phyloP scores from a whole-genome alignment of 2,113 vertebrate genomes.

The Neopipo cinnamomea region DNA sequence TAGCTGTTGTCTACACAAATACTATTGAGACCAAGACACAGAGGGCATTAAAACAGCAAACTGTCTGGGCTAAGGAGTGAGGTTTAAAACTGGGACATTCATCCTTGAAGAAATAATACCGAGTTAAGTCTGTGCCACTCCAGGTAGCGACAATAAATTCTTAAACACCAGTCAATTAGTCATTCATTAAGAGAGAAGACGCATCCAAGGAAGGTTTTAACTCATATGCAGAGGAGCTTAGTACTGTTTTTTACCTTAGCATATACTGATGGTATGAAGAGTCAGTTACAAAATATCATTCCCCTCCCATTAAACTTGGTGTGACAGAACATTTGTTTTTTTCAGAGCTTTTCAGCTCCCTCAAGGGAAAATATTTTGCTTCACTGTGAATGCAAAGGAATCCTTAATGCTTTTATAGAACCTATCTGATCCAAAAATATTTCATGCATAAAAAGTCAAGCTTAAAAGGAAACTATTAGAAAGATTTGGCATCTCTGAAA shows the following conservation, averaged over 20 bases:
- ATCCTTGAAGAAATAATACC: neutral
- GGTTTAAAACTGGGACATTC: neutral
- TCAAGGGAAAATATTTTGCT: neutral
- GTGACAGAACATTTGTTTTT: neutral
- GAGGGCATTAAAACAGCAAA: neutral
- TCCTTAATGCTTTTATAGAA: neutral
- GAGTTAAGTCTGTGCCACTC: neutral
- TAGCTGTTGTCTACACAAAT: neutral
- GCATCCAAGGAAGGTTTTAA: neutral
- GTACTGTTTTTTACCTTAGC: neutral
- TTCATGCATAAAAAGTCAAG: neutral
- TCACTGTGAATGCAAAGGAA: neutral
- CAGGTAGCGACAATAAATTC: neutral
- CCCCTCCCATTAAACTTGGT: neutral
- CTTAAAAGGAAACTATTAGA: neutral
- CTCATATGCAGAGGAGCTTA: neutral
- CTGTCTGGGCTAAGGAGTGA: neutral
- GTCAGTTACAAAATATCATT: neutral
- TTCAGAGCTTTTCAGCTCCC: neutral
- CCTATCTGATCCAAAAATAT: neutral
- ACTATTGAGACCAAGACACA: neutral
- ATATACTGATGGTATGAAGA: neutral
- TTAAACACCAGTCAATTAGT: neutral
- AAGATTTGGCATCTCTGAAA: neutral
- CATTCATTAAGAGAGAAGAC: neutral